A percentile compares a stretch with the other conserved stretches of the same genome.
phyloP scores from a whole-genome alignment of 37 sponge, comb jelly and placozoan genomes.

The Aplysina aerophoba region DNA sequence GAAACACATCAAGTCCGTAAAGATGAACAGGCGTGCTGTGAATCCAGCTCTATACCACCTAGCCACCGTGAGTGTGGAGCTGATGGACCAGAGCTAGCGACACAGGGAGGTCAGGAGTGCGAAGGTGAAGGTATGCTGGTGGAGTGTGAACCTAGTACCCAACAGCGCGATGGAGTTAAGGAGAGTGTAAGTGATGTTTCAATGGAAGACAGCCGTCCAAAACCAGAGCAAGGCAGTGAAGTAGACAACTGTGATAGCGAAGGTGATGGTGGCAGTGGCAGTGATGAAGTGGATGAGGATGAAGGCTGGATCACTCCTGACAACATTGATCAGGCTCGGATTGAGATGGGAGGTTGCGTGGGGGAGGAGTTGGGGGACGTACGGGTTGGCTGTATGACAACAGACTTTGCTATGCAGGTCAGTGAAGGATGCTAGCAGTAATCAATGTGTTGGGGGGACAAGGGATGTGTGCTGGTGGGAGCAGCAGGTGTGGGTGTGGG shows the following conservation, averaged over 20 bases:
- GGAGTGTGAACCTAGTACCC: background rate
- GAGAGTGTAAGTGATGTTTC: background rate
- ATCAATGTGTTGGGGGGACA: too few relatives aligned
- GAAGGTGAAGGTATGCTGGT: background rate
- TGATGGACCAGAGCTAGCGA: background rate
- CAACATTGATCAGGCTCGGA: conserved; percentile 74
- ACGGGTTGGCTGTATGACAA: conserved; percentile 89
- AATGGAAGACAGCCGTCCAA: background rate
- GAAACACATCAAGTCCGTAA: too few relatives aligned
- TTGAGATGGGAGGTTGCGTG: conserved; percentile 56
- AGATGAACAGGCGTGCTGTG: background rate
- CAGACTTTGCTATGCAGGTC: conserved; percentile 97
- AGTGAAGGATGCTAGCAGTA: background rate
- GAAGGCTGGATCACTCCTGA: conserved; percentile 97
- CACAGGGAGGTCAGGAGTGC: background rate
- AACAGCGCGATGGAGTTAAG: background rate
- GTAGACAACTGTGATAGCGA: background rate
- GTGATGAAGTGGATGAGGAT: conserved; percentile 76
- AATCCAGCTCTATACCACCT: too few relatives aligned
- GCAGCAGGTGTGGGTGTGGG: too few relatives aligned
- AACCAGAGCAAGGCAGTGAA: background rate
- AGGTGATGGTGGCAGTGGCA: conserved; percentile 36
- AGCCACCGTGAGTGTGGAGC: too few relatives aligned
- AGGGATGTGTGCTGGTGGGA: too few relatives aligned
- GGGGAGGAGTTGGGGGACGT: conserved; percentile 48